Base-by-base conservation (phyloP, 2,113 vertebrate species). In the Grammomys dolichurus region DNA sequence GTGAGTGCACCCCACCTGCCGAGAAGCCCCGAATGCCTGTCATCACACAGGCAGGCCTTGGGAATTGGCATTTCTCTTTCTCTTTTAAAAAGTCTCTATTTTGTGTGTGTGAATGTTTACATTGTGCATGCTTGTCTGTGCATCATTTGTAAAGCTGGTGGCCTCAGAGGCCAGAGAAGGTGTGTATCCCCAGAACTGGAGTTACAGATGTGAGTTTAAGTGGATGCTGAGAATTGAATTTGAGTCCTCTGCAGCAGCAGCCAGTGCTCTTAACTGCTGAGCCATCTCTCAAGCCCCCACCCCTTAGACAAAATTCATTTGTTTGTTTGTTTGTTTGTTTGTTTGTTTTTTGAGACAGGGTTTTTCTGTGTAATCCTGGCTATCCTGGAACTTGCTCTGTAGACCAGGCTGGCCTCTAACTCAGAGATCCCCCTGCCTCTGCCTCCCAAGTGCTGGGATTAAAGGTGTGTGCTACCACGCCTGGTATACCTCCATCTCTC, bases 1-100 rank as follows among this genome's bases (percentile, higher is more conserved):
- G 99, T 99, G 90, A 95, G 98, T 5, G 31, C 24, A 3, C 60
- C 5, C 19, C 0, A 19, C 3, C 43, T 2, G 20, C 26, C 40
- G 7, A 72, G 11, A 46, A 22, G 1, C 40, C 22, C 7, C 9
- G 19, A 5, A 14, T 43, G 24, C 69, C 67, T 31, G 12, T 46
- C 24, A 28, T 10, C 1, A 69, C 11, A 24, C 19, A 17, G 0
- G 1, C 54, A 5, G 63, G 63, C 51, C 77, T 73, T 10, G 8
- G 60, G 48, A 72, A 33, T 17, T 75, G 51, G 40, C 58, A 0
- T 40, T 58, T 84, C 19, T 36, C 22, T 78, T 14, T 40, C 19
- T 4, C 40, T 58, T 65, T 85, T 65, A 28, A 63, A 31, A 19
- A 2, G 56, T 56, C 56, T n/a, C 22, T 60, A 60, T 43, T 84